These are phyloP conservation scores for Malachius bipustulatus DNA, from an alignment of 2,888 invertebrate species.

Conservation along the genomic window DNA sequence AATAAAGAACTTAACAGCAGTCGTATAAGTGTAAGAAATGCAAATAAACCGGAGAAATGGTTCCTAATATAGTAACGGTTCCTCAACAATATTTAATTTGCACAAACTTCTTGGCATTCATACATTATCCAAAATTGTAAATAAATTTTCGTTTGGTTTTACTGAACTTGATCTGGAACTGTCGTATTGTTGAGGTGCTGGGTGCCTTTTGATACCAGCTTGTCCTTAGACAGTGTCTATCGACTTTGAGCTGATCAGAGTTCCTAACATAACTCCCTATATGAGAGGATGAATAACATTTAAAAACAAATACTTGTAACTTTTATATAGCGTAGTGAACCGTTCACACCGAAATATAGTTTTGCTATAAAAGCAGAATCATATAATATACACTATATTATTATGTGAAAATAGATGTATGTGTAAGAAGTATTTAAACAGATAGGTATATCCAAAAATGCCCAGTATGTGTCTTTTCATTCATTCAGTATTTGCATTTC, in stretches of 20 bases:
- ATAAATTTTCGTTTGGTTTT: constrained; percentile 1
- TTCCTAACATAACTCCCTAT: constrained; percentile 37
- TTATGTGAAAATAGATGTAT: constrained; percentile 34
- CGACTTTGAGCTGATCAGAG: constrained; percentile 33
- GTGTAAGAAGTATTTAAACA: constrained; percentile 31
- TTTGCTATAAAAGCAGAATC: constrained; percentile 36
- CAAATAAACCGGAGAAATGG: constrained; percentile 36
- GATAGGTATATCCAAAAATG: constrained; percentile 26
- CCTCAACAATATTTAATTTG: constrained; percentile 34
- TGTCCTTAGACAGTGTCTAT: constrained; percentile 21
- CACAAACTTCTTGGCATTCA: constrained; percentile 6
- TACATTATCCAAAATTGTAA: constrained; percentile 8
- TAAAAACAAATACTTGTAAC: constrained; percentile 32
- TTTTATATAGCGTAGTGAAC: constrained; percentile 36
- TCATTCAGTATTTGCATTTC: constrained; percentile 31
- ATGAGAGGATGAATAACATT: constrained; percentile 30
- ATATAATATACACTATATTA: constrained; percentile 34
- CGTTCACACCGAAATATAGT: constrained; percentile 36
- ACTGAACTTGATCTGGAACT: constrained; percentile 20
- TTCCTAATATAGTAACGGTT: constrained; percentile 36
- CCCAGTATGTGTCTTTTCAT: constrained; percentile 16
- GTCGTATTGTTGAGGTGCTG: constrained; percentile 39
- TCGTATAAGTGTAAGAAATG: constrained; percentile 31
- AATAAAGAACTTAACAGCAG: constrained; percentile 30
- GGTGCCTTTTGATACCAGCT: constrained; percentile 37